phyloP scores from a whole-genome alignment of 2,797 vertebrate species.

The Alosa sapidissima region DNA sequence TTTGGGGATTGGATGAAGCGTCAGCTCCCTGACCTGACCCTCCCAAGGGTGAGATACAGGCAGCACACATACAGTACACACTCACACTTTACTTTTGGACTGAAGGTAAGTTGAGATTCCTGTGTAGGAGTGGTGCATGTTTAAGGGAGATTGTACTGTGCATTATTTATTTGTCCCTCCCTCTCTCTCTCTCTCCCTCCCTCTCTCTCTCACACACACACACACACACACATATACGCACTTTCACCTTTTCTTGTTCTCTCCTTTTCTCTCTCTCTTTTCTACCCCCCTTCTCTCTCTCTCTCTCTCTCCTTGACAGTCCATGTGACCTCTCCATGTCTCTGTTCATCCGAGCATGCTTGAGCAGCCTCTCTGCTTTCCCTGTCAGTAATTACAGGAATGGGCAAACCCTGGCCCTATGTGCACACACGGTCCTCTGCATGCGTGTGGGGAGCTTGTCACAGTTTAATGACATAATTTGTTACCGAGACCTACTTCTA shows the following conservation, averaged over 20 bases:
- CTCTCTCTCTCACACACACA: neutral
- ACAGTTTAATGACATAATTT: neutral
- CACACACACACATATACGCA: neutral
- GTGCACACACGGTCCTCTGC: neutral
- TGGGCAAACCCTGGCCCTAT: neutral
- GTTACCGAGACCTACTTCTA: neutral
- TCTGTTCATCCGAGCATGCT: neutral
- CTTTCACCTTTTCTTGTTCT: neutral
- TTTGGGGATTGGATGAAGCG: neutral
- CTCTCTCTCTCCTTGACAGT: neutral
- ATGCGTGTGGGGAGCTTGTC: neutral
- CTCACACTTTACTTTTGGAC: neutral
- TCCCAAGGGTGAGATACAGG: neutral
- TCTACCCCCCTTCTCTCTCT: neutral
- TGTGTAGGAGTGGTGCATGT: neutral
- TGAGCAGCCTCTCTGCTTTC: neutral
- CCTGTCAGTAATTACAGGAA: constrained; percentile 14
- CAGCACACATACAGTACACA: neutral
- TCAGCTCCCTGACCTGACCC: neutral
- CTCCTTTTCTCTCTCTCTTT: neutral
- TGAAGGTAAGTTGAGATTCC: neutral
- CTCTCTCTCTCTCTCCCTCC: too few species aligned
- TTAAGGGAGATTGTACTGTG: neutral
- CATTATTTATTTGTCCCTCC: neutral
- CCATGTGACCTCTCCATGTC: neutral